These are phyloP conservation scores for Tyto alba DNA, from an alignment of 2,113 vertebrate genomes.

Conservation along the genomic window DNA sequence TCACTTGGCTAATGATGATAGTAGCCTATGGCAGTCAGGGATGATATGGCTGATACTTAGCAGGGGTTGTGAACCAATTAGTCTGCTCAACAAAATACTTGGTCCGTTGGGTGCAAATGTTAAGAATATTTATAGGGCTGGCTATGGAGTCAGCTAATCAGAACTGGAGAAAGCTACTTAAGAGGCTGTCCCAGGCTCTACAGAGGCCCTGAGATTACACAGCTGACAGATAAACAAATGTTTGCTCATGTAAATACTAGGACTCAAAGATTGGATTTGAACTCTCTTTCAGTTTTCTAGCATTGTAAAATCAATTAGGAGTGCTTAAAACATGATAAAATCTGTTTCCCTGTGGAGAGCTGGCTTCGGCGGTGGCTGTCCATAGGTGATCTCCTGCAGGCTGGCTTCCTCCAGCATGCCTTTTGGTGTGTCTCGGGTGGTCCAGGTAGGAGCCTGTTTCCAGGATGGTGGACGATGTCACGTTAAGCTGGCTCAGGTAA, in stretches of 20 bases:
- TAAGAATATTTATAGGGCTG: constrained; percentile 53
- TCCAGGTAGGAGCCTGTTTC: not conserved
- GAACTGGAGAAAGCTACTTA: constrained; percentile 29
- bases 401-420: not conserved
- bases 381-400: not conserved
- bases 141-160: constrained; percentile 1
- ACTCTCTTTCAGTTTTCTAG: not conserved
- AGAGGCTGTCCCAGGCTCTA: not conserved
- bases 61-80: constrained; percentile 68
- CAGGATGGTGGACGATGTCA: not conserved
- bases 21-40: constrained; percentile 40
- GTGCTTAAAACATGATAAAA: not conserved
- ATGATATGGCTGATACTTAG: constrained; percentile 61
- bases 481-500: not conserved
- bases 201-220: constrained; percentile 10
- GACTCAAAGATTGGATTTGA: not conserved
- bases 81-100: constrained; percentile 50
- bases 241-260: constrained; percentile 18
- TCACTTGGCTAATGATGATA: constrained; percentile 62
- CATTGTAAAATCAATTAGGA: constrained; percentile 6
- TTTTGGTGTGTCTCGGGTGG: not conserved
- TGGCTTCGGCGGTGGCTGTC: not conserved
- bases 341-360: not conserved
- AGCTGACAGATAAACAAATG: constrained; percentile 45
- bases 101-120: constrained; percentile 61